Percentiles rank a stretch among this genome's conserved stretches.
Conservation (phyloP, 2,888 invertebrate genomes). For the Gordius sp. region DNA sequence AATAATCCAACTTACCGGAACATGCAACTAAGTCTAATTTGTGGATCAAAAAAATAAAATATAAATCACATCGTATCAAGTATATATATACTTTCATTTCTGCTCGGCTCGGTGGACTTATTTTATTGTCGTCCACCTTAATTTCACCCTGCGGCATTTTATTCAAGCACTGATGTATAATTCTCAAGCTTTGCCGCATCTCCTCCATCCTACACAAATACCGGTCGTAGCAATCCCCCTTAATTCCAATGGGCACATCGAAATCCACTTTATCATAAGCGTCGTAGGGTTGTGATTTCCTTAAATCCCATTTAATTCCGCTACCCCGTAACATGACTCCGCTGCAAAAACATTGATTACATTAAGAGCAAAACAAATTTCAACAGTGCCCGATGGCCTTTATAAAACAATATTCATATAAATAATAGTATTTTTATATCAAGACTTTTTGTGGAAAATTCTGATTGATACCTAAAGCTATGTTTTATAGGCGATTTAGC, state of each 20-base stretch:
- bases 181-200: slow-evolving; percentile 70
- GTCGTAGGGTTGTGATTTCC: slow-evolving; percentile 84
- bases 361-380: neutral
- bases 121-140: slow-evolving; percentile 73
- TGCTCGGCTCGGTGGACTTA: slow-evolving; percentile 57
- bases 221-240: slow-evolving; percentile 71
- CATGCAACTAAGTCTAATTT: too few species aligned
- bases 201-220: slow-evolving; percentile 45
- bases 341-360: slow-evolving; percentile 33
- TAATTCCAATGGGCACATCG: slow-evolving; percentile 74
- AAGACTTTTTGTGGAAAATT: too few species aligned
- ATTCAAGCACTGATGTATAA: slow-evolving; percentile 83
- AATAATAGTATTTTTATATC: neutral
- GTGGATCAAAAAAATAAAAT: too few species aligned
- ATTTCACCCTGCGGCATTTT: slow-evolving; percentile 84
- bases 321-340: slow-evolving; percentile 94
- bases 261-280: slow-evolving; percentile 75
- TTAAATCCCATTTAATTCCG: slow-evolving; percentile 91
- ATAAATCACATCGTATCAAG: too few species aligned
- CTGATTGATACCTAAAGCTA: too few species aligned
- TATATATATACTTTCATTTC: slow-evolving; percentile 77
- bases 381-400: neutral
- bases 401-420: neutral
- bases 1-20: too few species aligned
- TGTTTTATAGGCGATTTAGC: too few species aligned